These are phyloP conservation scores for Cerceris rybyensis DNA, from an alignment of 2,888 invertebrate species.

Conservation along the genomic window DNA sequence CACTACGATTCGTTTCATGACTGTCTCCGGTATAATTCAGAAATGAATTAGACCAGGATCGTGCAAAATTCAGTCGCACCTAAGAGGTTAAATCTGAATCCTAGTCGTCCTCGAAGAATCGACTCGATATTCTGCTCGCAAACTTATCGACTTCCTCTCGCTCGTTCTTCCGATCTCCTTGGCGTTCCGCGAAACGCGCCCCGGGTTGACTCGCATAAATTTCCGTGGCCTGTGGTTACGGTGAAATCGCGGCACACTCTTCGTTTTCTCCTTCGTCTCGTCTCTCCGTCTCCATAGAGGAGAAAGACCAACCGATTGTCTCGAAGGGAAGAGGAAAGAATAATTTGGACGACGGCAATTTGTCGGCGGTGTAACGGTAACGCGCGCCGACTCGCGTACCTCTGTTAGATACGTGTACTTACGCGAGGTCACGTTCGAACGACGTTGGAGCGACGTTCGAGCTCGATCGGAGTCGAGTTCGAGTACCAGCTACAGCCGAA, in stretches of 20 bases:
- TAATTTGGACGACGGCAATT: constrained; percentile 47
- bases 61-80: no score
- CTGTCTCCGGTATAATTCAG: no score
- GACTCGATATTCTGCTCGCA: neutral
- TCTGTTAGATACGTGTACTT: constrained; percentile 33
- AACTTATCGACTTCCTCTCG: constrained; percentile 28
- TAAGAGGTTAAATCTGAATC: no score
- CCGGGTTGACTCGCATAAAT: constrained; percentile 54
- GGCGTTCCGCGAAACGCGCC: constrained; percentile 22
- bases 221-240: constrained; percentile 62
- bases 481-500: no score
- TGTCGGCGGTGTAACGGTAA: constrained; percentile 46
- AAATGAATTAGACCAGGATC: no score
- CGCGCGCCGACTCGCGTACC: constrained; percentile 6
- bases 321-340: constrained; percentile 22
- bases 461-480: no score
- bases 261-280: constrained; percentile 35
- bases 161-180: constrained; percentile 60
- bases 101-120: no score
- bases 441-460: neutral
- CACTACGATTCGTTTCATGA: no score
- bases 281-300: constrained; percentile 17
- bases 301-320: constrained; percentile 18
- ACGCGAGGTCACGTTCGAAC: constrained; percentile 7
- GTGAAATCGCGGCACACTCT: constrained; percentile 50